These are phyloP conservation scores for Agrypnus murinus DNA, from an alignment of 2,888 invertebrate species.

Conservation along the genomic window DNA sequence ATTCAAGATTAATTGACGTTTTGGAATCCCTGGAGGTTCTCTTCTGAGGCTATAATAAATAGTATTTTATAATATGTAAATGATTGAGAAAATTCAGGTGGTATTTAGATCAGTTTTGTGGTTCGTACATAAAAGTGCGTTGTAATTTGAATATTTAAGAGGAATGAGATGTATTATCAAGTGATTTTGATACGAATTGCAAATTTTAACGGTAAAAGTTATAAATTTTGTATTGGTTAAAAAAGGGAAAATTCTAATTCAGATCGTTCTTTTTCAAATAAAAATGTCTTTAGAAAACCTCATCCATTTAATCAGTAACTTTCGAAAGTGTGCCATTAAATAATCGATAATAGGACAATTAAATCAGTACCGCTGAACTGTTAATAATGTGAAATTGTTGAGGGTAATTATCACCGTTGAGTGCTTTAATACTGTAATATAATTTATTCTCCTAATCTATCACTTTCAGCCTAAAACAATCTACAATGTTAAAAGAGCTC, in stretches of 20 bases:
- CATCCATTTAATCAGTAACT: too few species aligned
- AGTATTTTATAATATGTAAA: constrained; percentile 6
- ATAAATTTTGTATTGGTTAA: too few species aligned
- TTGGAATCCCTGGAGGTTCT: not conserved
- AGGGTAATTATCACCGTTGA: not conserved
- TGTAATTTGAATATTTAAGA: constrained; percentile 3
- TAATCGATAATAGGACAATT: not conserved
- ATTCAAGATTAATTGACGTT: constrained; percentile 4
- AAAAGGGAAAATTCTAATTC: too few species aligned
- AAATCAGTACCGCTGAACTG: not conserved
- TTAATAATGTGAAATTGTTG: not conserved
- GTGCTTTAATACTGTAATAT: not conserved
- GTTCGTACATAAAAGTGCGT: not conserved
- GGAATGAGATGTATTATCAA: not conserved
- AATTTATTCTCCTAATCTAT: too few species aligned
- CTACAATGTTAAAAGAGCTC: too few species aligned
- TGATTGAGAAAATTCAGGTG: constrained; percentile 6
- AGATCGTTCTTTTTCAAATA: too few species aligned
- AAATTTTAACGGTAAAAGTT: not conserved
- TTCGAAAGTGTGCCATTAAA: not conserved
- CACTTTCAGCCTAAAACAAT: too few species aligned
- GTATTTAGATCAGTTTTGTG: constrained; percentile 8
- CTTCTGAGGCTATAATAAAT: not conserved
- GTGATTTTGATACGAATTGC: not conserved
- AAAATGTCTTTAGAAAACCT: too few species aligned